Evolutionary conservation across 2,888 invertebrate species (phyloP).

Genomic region (Eupithecia exiguata): DNA sequence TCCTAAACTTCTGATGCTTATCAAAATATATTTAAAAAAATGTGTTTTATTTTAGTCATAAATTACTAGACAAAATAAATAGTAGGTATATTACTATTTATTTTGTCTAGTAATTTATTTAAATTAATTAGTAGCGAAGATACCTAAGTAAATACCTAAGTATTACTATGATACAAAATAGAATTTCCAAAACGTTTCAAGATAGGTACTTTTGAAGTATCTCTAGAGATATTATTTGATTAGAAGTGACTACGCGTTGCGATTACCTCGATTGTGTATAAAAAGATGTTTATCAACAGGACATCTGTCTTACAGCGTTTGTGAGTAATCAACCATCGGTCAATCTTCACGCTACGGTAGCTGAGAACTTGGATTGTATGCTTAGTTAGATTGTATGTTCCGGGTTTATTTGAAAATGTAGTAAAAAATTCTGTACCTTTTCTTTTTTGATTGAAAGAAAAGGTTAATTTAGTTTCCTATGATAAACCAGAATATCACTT

Average conservation of each 20-base stretch:
- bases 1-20: too few species aligned
- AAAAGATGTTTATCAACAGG: slow-evolving; percentile 16
- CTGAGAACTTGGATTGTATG: slow-evolving; percentile 24
- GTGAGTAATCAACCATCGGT: slow-evolving; percentile 43
- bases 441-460: neutral
- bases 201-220: neutral
- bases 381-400: too few species aligned
- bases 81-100: too few species aligned
- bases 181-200: neutral
- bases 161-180: neutral
- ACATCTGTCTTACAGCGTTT: slow-evolving; percentile 19
- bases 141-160: too few species aligned
- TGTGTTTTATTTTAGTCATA: too few species aligned
- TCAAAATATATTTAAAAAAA: too few species aligned
- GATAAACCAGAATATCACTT: neutral
- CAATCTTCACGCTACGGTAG: slow-evolving; percentile 46
- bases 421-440: neutral
- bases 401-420: neutral
- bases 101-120: too few species aligned
- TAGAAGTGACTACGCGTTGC: neutral
- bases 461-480: neutral
- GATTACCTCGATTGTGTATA: neutral
- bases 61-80: too few species aligned
- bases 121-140: too few species aligned
- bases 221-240: neutral